Conservation (phyloP, 2,888 invertebrate species). For the Stenurella melanura region DNA sequence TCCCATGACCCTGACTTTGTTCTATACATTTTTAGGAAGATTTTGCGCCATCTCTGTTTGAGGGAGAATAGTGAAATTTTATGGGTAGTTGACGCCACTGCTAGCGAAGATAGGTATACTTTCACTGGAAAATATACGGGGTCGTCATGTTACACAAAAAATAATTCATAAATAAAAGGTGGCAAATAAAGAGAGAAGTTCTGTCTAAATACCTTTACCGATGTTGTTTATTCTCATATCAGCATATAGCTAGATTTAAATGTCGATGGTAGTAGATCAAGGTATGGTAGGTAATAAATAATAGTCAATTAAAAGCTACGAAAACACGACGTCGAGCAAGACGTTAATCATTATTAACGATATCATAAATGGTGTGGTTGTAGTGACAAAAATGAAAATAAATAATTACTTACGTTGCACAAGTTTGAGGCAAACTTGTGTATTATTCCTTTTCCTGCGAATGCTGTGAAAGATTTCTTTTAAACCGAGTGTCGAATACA, state of each 20-base stretch:
- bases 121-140: too few species aligned
- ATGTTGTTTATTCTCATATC: background rate
- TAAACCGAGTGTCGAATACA: background rate
- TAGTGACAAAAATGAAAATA: conserved; percentile 21
- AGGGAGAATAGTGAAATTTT: too few species aligned
- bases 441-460: background rate
- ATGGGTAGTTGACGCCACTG: too few species aligned
- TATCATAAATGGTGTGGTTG: background rate
- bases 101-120: too few species aligned
- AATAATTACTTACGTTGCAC: conserved; percentile 15
- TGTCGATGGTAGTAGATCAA: background rate
- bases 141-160: too few species aligned
- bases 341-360: background rate
- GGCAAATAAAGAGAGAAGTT: too few species aligned
- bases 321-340: background rate
- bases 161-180: too few species aligned
- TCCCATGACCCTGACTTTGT: too few species aligned
- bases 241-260: background rate
- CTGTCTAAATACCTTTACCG: too few species aligned
- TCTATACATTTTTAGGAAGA: too few species aligned
- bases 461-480: background rate
- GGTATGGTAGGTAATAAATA: background rate
- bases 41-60: too few species aligned
- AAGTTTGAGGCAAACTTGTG: background rate
- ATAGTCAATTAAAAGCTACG: background rate